Conservation (phyloP, 2,888 invertebrate genomes). For the Plebejus anna region DNA sequence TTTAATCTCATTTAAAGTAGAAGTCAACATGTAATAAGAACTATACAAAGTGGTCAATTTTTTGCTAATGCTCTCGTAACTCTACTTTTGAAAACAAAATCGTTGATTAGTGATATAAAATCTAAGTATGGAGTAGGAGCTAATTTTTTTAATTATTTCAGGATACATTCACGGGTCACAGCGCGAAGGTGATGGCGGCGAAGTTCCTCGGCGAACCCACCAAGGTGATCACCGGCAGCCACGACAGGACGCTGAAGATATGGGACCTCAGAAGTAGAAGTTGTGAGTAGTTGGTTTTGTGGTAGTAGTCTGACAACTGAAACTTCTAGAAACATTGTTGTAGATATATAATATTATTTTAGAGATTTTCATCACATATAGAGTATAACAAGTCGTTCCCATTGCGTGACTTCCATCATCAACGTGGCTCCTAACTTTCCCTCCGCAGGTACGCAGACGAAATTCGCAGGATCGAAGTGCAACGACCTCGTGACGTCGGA, state of each 20-base stretch:
- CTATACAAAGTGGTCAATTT: too few species aligned
- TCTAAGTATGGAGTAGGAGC: too few species aligned
- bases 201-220: constrained; percentile 95
- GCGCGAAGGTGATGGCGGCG: constrained; percentile 98
- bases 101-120: too few species aligned
- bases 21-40: too few species aligned
- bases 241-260: constrained; percentile 98
- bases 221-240: constrained; percentile 98
- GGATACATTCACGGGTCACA: constrained; percentile 97
- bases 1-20: too few species aligned
- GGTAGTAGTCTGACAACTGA: not conserved
- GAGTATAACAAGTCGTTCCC: constrained; percentile 30
- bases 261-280: constrained; percentile 96
- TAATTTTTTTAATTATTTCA: constrained; percentile 52
- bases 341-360: too few species aligned
- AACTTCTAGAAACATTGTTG: not conserved
- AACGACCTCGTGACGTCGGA: constrained; percentile 97
- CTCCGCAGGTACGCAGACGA: constrained; percentile 89
- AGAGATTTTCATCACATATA: not conserved
- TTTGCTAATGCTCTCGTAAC: too few species aligned
- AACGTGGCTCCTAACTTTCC: constrained; percentile 22
- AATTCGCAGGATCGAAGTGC: constrained; percentile 97
- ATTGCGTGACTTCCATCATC: constrained; percentile 28
- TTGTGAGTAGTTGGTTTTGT: constrained; percentile 53
- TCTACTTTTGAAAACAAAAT: too few species aligned